Evolutionary conservation across 2,888 invertebrate genomes (phyloP).

Genomic region (Orchesella flavescens): DNA sequence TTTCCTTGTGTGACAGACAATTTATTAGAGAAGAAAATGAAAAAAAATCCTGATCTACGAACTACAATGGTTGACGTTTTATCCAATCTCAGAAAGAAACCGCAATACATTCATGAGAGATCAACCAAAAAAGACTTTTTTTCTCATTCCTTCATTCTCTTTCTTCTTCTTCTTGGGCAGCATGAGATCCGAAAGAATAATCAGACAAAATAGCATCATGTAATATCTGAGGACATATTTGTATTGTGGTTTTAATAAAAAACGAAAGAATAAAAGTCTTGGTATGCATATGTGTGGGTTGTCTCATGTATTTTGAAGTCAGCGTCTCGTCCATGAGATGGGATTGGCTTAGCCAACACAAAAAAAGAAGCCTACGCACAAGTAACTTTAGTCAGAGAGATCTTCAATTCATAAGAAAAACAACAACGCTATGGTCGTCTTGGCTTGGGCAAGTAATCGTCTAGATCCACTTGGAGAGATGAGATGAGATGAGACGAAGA

Average conservation of each 20-base stretch:
- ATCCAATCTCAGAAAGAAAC: no score
- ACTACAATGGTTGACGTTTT: no score
- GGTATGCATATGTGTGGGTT: neutral
- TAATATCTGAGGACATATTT: neutral
- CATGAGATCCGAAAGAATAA: neutral
- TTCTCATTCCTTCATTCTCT: no score
- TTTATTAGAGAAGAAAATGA: slow-evolving; percentile 1
- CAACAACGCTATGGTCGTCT: no score
- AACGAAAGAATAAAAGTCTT: neutral
- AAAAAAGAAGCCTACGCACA: neutral
- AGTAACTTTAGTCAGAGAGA: no score
- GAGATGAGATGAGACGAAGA: no score
- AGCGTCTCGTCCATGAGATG: neutral
- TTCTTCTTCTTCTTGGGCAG: no score
- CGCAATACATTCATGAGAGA: no score
- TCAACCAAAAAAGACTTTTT: no score
- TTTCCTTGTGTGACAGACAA: neutral
- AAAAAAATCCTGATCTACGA: neutral
- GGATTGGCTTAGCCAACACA: neutral
- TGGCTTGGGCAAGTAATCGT: no score
- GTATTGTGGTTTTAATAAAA: slow-evolving; percentile 7
- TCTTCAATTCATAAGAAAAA: no score
- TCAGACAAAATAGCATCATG: neutral
- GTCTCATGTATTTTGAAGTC: neutral
- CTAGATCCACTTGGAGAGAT: no score